Evolutionary conservation across 1,140 invertebrate species (phyloP), one percentile per base, ranked within the genome.

Genomic region (Homalodisca vitripennis): DNA sequence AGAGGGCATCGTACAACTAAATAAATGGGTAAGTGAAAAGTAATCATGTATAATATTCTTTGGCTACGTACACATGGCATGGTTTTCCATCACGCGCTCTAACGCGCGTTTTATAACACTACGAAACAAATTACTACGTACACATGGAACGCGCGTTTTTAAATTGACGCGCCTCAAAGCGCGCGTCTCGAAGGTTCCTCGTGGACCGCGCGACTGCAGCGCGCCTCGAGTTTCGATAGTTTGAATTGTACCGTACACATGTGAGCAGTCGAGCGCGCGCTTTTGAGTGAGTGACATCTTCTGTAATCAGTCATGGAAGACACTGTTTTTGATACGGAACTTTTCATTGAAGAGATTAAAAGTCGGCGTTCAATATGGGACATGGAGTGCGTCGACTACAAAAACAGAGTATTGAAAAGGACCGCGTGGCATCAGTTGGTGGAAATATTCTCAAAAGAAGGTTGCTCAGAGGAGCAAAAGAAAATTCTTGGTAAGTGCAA

Each of bases 281-380:
- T 53, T 53, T 53, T 3, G 48, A 12, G 12, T 53, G 20, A 6
- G 48, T 20, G n/a, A 53, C 48, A 14, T 6, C 10, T 22, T 53
- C 12, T 53, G 3, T 20, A 53, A 22, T 22, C 12, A 20, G 20
- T 53, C 48, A 53, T 22, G n/a, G n/a, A n/a, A n/a, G n/a, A n/a
- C n/a, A n/a, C n/a, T n/a, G n/a, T n/a, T n/a, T 53, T 53, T 53
- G 48, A 53, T 53, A 53, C 48, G 6, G 57, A 62, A 31, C 24
- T 62, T 2, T 62, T 62, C 20, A 62, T 62, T 62, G 57, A 62
- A 30, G 57, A 62, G 57, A n/a, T 62, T 6, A 31, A 62, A 62
- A 29, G 12, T 27, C 57, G 57, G 6, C 57, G 14, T 29, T 14
- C 27, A 10, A 62, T 62, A 62, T 30, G 57, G 57, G 57, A 62